Conservation (phyloP, 2,797 vertebrate species). For the Pseudomugil tenellus region DNA sequence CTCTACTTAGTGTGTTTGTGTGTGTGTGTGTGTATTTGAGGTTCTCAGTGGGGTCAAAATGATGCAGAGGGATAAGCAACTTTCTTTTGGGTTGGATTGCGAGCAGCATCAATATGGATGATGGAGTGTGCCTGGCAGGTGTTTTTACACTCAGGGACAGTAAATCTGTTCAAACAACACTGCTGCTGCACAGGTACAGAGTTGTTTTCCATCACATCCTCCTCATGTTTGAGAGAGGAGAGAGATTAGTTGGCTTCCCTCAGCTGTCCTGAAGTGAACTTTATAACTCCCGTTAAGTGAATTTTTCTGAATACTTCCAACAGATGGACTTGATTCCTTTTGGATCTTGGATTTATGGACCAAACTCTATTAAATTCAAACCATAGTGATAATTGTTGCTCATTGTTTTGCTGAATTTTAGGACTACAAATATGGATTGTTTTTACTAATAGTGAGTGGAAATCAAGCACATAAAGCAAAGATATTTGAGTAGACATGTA, state of each 20-base stretch:
- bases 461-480: neutral
- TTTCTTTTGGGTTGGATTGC: slow-evolving; percentile 41
- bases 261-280: slow-evolving; percentile 15
- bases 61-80: slow-evolving; percentile 53
- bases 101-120: slow-evolving; percentile 44
- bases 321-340: slow-evolving; percentile 6
- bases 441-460: neutral
- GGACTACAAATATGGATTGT: neutral
- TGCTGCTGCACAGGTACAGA: slow-evolving; percentile 26
- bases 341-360: neutral
- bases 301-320: neutral
- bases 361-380: neutral
- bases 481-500: neutral
- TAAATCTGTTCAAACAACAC: slow-evolving; percentile 48
- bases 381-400: neutral
- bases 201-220: slow-evolving; percentile 23
- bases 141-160: slow-evolving; percentile 31
- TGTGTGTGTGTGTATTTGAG: slow-evolving; percentile 25
- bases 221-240: neutral
- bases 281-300: neutral
- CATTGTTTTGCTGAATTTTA: neutral
- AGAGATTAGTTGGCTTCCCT: slow-evolving; percentile 8
- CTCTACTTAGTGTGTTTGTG: slow-evolving; percentile 19
- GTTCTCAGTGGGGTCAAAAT: slow-evolving; percentile 45
- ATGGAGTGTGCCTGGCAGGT: slow-evolving; percentile 12